phyloP scores from a whole-genome alignment of 2,888 invertebrate species.

The Geophilus truncorum region DNA sequence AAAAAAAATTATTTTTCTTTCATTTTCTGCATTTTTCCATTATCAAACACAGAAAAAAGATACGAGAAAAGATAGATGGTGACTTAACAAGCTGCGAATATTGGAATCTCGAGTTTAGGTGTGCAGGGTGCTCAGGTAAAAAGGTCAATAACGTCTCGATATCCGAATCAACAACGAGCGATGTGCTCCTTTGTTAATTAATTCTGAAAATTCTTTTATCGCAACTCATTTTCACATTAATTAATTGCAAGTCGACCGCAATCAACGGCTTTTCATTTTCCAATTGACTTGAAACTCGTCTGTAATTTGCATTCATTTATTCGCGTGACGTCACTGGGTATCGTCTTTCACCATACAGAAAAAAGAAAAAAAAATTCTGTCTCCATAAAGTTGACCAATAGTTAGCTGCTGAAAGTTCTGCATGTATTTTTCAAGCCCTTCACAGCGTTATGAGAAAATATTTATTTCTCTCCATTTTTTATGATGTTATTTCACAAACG shows the following conservation, averaged over 20 bases:
- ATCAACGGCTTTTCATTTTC: conserved; percentile 21
- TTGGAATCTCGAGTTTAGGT: neutral
- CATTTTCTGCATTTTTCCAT: neutral
- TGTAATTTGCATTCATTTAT: conserved; percentile 23
- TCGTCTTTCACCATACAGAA: too few relatives aligned
- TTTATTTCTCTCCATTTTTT: too few relatives aligned
- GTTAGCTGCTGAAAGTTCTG: too few relatives aligned
- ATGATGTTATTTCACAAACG: too few relatives aligned
- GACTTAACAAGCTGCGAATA: conserved; percentile 10
- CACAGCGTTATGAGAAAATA: too few relatives aligned
- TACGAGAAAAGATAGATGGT: too few relatives aligned
- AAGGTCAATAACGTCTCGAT: conserved; percentile 4
- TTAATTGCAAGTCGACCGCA: conserved; percentile 22
- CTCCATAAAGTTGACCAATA: too few relatives aligned
- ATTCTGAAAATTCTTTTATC: neutral
- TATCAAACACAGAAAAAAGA: neutral
- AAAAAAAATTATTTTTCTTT: too few relatives aligned
- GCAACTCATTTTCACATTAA: conserved; percentile 19
- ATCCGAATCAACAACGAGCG: neutral
- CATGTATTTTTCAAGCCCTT: too few relatives aligned
- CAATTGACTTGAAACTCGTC: conserved; percentile 7
- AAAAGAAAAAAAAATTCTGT: too few relatives aligned
- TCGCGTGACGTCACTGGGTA: too few relatives aligned
- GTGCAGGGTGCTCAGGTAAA: neutral
- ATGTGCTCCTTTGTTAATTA: neutral